These are phyloP conservation scores for Myotis brandtii DNA, from an alignment of 2,113 vertebrate genomes.

Conservation along the genomic window DNA sequence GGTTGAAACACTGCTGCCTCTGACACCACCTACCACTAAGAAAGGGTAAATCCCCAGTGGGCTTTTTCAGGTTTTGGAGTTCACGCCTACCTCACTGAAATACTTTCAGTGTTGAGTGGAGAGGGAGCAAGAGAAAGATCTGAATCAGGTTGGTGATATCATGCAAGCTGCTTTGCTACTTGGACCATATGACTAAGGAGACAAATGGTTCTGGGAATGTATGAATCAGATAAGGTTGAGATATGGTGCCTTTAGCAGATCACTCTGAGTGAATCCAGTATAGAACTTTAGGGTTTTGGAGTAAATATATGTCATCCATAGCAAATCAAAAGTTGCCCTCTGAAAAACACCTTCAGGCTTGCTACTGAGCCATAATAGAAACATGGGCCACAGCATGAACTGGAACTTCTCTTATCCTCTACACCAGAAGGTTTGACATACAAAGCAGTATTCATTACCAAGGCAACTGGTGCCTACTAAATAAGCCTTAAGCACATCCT, in stretches of 20 bases:
- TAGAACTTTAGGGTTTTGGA: background rate
- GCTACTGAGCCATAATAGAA: background rate
- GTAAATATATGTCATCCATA: background rate
- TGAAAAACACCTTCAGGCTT: background rate
- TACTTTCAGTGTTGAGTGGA: background rate
- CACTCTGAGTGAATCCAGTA: background rate
- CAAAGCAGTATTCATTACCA: background rate
- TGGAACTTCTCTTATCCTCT: background rate
- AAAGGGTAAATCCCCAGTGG: background rate
- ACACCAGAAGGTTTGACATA: background rate
- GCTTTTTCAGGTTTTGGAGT: background rate
- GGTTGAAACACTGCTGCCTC: background rate
- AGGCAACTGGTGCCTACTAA: background rate
- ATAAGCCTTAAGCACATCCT: background rate
- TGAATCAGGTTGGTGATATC: background rate
- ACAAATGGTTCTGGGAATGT: background rate
- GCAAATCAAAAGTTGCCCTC: background rate
- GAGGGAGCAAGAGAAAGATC: background rate
- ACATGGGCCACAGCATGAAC: too few relatives aligned
- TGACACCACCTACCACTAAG: background rate
- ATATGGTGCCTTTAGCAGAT: background rate
- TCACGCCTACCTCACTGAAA: background rate
- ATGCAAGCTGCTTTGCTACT: background rate
- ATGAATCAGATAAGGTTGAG: background rate
- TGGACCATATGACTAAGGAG: background rate